Percentiles rank a stretch among this genome's conserved stretches.
phyloP scores from a whole-genome alignment of 2,888 invertebrate species.

The Polylopha cassiicola region DNA sequence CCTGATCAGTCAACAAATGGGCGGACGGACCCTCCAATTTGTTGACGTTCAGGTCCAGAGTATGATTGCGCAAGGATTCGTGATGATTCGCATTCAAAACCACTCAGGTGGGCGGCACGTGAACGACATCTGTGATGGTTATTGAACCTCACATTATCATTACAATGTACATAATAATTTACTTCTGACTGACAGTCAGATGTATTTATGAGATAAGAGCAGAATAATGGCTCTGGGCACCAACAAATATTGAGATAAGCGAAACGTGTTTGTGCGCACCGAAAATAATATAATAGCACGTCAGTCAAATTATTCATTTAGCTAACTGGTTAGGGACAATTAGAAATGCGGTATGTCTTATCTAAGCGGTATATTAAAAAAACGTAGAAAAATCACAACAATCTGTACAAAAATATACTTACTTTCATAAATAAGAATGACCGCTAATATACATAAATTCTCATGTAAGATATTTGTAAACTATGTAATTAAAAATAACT shows the following conservation, averaged over 20 bases:
- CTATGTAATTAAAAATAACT: too few species aligned
- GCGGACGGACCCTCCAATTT: constrained; percentile 61
- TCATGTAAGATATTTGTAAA: too few species aligned
- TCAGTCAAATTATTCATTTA: too few species aligned
- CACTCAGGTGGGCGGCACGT: constrained; percentile 45
- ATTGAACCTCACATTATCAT: constrained; percentile 40
- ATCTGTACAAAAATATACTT: too few species aligned
- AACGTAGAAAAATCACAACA: too few species aligned
- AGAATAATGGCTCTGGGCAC: constrained; percentile 13
- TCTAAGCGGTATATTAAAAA: too few species aligned
- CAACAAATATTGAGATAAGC: constrained; percentile 18
- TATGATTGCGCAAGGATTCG: constrained; percentile 54
- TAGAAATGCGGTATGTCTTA: too few species aligned
- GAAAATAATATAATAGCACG: too few species aligned
- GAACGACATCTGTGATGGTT: constrained; percentile 46
- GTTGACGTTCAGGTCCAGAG: constrained; percentile 59
- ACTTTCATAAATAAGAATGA: too few species aligned
- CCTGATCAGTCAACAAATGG: constrained; percentile 39
- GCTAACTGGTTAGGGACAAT: too few species aligned
- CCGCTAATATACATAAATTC: too few species aligned
- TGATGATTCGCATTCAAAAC: constrained; percentile 42
- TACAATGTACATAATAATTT: constrained; percentile 37
- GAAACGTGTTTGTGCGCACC: too few species aligned
- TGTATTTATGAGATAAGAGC: constrained; percentile 21
- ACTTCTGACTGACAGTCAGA: constrained; percentile 22